Evolutionary conservation across 2,888 invertebrate species (phyloP).

Genomic region (Apodemia hepburni): DNA sequence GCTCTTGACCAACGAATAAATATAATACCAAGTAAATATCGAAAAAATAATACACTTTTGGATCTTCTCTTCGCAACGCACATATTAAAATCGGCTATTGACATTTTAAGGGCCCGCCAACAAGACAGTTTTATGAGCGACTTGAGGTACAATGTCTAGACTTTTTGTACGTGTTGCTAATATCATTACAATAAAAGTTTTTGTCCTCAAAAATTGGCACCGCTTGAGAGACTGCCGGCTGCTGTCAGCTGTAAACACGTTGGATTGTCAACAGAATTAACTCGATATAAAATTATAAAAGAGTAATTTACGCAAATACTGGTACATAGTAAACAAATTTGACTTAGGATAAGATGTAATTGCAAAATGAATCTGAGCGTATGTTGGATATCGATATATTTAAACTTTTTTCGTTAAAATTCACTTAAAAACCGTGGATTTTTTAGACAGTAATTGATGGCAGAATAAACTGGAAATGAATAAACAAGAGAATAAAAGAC

Average conservation of each 20-base stretch:
- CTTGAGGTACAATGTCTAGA: constrained; percentile 37
- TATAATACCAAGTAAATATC: background rate
- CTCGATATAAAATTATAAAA: background rate
- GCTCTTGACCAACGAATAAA: too few relatives aligned
- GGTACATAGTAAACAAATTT: too few relatives aligned
- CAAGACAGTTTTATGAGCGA: constrained; percentile 14
- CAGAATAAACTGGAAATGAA: too few relatives aligned
- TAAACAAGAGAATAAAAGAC: too few relatives aligned
- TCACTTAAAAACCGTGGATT: too few relatives aligned
- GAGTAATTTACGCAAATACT: background rate
- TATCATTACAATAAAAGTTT: constrained; percentile 14
- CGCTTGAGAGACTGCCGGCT: background rate
- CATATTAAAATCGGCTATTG: constrained; percentile 15
- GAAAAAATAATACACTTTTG: background rate
- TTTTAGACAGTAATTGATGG: too few relatives aligned
- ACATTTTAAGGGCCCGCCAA: constrained; percentile 8
- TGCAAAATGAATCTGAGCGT: too few relatives aligned
- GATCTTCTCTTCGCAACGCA: background rate
- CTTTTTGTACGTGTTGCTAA: constrained; percentile 33
- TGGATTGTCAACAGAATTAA: background rate
- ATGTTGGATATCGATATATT: too few relatives aligned
- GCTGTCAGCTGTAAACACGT: background rate
- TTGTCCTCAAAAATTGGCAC: constrained; percentile 13
- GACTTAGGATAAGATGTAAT: too few relatives aligned
- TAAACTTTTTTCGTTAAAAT: too few relatives aligned